Evolutionary conservation across 2,888 invertebrate species (phyloP).

Genomic region (Apotomis capreana): DNA sequence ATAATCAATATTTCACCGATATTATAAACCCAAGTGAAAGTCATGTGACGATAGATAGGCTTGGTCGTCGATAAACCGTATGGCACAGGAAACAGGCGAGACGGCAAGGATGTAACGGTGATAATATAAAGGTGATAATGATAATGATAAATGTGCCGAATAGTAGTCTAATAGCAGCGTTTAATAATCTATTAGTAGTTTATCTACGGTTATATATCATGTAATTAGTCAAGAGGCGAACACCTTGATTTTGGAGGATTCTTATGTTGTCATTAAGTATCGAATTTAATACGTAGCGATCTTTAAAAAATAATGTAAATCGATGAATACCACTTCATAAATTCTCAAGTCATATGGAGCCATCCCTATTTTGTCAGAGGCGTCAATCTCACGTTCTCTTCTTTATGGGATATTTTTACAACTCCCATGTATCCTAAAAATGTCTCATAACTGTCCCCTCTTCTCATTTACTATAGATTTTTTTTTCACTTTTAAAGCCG

Average conservation of each 20-base stretch:
- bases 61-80: conserved; percentile 17
- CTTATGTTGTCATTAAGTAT: not conserved
- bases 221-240: conserved; percentile 7
- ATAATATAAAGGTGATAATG: conserved; percentile 1
- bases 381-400: too few relatives aligned
- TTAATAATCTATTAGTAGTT: conserved; percentile 14
- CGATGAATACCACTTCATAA: too few relatives aligned
- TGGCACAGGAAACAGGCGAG: not conserved
- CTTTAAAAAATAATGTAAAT: too few relatives aligned
- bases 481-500: too few relatives aligned
- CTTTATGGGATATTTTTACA: too few relatives aligned
- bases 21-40: conserved; percentile 49
- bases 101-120: not conserved
- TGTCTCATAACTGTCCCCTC: too few relatives aligned
- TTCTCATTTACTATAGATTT: too few relatives aligned
- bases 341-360: too few relatives aligned
- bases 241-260: not conserved
- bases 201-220: not conserved
- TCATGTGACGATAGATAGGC: conserved; percentile 32
- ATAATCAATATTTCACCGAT: conserved; percentile 48
- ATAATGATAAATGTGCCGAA: conserved; percentile 9
- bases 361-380: too few relatives aligned
- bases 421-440: too few relatives aligned
- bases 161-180: not conserved
- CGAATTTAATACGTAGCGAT: not conserved